Base-by-base conservation (phyloP, 2,888 invertebrate genomes). In the Busseola fusca region DNA sequence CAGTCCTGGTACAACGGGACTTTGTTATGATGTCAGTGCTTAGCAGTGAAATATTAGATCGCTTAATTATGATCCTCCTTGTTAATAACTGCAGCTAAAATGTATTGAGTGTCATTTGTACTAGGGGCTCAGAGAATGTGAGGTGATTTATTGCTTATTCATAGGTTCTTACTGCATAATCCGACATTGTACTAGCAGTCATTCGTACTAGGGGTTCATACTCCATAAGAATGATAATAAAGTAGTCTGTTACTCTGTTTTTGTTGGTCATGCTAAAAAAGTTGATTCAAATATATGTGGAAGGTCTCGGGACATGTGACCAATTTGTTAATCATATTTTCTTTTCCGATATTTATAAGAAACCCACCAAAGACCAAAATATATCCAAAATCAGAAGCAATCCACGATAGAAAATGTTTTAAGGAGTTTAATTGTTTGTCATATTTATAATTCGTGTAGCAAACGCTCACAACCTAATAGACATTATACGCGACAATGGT, bases 1-100 rank as follows among this genome's bases (percentile, higher is more conserved):
- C 67, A 50, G 64, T 77, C 71, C 78, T 84, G 67, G 84, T 78
- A 73, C 77, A 83, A 84, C 84, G 82, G 84, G 72, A 77, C 62
- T 74, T 60, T 34, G 45, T 75, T 80, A 70, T 84, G 77, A 76
- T 74, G 76, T 81, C 83, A 79, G 75, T 84, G 64, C 58, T 77
- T 40, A 73, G n/a, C 18, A 52, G 59, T 74, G 74, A 74, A 70
- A 74, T 77, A 77, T 81, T 65, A 54, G 64, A 70, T 64, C 34
- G 69, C 42, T 68, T 63, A 76, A 54, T 71, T 80, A 71, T 66
- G 78, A 42, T 56, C 48, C 48, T 76, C 72, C 73, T 79, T 42
- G 69, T 69, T 25, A 40, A 50, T 67, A 57, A 66, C 72, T 70
- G 74, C 66, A 48, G n/a, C 27, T 57, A 4, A 73, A 67, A 68